These are phyloP conservation scores for Bimastos eiseni DNA, from an alignment of 2,888 invertebrate genomes.

Conservation along the genomic window DNA sequence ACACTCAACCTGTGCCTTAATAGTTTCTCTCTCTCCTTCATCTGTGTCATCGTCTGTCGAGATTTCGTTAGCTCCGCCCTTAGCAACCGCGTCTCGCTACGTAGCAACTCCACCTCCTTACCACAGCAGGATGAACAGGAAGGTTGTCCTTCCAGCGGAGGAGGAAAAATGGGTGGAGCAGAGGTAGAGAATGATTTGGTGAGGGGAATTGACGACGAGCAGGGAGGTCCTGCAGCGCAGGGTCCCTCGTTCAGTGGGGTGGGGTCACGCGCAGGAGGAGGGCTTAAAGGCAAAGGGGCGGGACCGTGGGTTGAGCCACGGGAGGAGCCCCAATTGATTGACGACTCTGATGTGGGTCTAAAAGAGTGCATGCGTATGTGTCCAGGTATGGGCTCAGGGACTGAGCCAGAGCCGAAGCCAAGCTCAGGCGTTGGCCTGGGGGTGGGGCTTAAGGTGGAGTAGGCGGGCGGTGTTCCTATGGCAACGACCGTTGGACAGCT, in stretches of 20 bases:
- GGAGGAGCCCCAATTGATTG: neutral
- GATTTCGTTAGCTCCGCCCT: constrained; percentile 63
- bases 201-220: too few relatives aligned
- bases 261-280: neutral
- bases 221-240: too few relatives aligned
- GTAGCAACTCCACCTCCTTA: constrained; percentile 45
- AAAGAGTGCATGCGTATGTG: too few relatives aligned
- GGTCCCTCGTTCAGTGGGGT: neutral
- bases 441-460: neutral
- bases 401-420: neutral
- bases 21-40: constrained; percentile 63
- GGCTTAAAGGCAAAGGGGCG: constrained; percentile 4
- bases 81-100: constrained; percentile 62
- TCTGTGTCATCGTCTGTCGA: constrained; percentile 57
- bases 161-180: constrained; percentile 6
- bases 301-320: neutral
- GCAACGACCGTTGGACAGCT: neutral
- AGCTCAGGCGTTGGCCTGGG: neutral
- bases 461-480: neutral
- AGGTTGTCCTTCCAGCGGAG: neutral
- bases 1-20: constrained; percentile 61
- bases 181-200: neutral
- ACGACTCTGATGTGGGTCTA: too few relatives aligned
- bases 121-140: neutral
- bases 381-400: too few relatives aligned